Evolutionary conservation across 1,140 invertebrate genomes (phyloP), one percentile per base, ranked within the genome.

Genomic region (Aphaenogaster ashmeadi): DNA sequence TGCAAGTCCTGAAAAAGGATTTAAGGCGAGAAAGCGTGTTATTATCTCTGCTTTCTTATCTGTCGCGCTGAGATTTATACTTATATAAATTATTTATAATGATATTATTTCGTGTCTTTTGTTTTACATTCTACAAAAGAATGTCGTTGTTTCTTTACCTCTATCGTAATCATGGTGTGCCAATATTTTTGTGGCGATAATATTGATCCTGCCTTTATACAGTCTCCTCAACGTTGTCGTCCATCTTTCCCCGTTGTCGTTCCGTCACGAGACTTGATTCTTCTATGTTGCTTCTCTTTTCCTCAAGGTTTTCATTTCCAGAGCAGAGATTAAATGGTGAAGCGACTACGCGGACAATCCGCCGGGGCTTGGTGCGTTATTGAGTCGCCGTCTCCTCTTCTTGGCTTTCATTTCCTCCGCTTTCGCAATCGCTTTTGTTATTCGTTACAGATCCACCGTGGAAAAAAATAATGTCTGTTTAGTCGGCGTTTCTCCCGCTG

Each of bases 281-380:
- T 66, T 18, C 6, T 13, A 52, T 15, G 44, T 56, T 54, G 56
- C 74, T 86, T 62, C 44, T 52, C 83, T 52, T 78, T 78, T 52
- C 72, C 52, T 77, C 66, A 62, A 78, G 47, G 36, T 86, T 86
- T 86, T 88, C 88, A 83, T 89, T 89, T 64, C 67, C 67, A 56
- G 44, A 79, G 47, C 83, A 79, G 62, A 79, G 75, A 79, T 86
- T 86, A 86, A 86, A 75, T 66, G 83, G 60, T 36, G 21, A 67
- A 47, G 36, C 74, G 60, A 75, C 44, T 60, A 62, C 54, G 27
- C 41, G 54, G 80, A 41, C 80, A 84, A 62, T 77, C 64, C 69
- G 47, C 38, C 62, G 18, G 69, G 66, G 66, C 71, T 86, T 69
- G 78, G 81, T 85, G 64, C 74, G 78, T 88, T 86, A 77, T 64